Evolutionary conservation across 2,888 invertebrate genomes (phyloP), one percentile per base, ranked within the genome.

Genomic region (Galerucella pusilla): DNA sequence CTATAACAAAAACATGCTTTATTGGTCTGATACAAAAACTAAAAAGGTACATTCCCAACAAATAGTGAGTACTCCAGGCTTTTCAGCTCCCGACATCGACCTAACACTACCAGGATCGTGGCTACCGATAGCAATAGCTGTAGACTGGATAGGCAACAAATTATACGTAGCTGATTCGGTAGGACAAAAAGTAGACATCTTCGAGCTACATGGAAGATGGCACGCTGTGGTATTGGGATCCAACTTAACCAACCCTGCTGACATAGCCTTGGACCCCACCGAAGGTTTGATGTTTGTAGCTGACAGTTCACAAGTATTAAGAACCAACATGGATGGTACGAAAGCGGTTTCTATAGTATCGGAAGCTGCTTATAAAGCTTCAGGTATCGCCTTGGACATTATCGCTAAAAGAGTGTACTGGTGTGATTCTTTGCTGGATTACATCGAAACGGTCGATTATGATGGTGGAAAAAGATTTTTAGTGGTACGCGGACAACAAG

Each of bases 121-220:
- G 96, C 91, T 95, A 0, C 97, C 97, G 0, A 94, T 96, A 0
- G 94, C 97, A 0, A 87, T 99, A 68, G 98, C 99, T 10, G 94
- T 98, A 16, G 99, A 99, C 89, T 99, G 98, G 97, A 93, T 99
- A 61, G 97, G 97, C 0, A 95, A 97, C 86, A 98, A 98, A 86
- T 90, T 99, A 10, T 99, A 98, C 88, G 96, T 98, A 25, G 96
- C 96, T 0, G 98, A 99, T 87, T 92, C 94, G 25, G 91, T 97
- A 28, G 97, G 97, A 0, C 96, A 97, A 86, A 97, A 96, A 89
- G 94, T 99, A 74, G 98, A 98, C 85, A 94, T 99, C 0, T 96
- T 97, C 85, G 97, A 97, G 86, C 89, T 97, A 80, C 94, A 93
- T 81, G 96, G 95, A 0, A 91, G 93, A 71, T 93, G 93, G 89